Evolutionary conservation across 1,140 invertebrate species (phyloP).

Genomic region (Drosophila obscura): DNA sequence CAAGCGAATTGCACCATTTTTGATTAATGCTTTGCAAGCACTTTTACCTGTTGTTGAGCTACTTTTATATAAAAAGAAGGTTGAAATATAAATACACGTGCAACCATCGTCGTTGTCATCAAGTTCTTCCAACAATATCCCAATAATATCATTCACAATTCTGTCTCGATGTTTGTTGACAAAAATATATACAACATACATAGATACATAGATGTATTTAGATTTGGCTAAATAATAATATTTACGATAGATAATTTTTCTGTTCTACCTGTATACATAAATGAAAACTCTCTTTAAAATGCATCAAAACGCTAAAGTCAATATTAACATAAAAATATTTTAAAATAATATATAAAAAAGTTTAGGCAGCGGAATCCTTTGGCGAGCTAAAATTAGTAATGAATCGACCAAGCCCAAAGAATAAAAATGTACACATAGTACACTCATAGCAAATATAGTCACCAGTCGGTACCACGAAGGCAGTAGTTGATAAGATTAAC

Average conservation of each 20-base stretch:
- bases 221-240: too few species aligned
- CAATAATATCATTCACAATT: conserved; percentile 27
- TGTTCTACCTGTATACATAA: too few species aligned
- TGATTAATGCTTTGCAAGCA: conserved; percentile 2
- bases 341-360: background rate
- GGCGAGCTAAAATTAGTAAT: conserved; percentile 14
- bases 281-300: too few species aligned
- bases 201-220: too few species aligned
- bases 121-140: background rate
- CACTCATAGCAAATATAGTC: conserved; percentile 21
- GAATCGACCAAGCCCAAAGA: background rate
- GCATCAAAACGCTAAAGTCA: too few species aligned
- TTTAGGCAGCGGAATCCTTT: background rate
- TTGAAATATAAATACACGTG: background rate
- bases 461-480: conserved; percentile 8
- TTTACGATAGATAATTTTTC: too few species aligned
- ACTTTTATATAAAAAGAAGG: background rate
- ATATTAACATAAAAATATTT: background rate
- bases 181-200: too few species aligned
- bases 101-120: conserved; percentile 12
- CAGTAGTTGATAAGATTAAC: conserved; percentile 43
- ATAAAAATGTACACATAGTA: conserved; percentile 4
- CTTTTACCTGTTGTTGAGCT: background rate
- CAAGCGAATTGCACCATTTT: background rate
- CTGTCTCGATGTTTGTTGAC: conserved; percentile 3